phyloP scores from a whole-genome alignment of 2,797 vertebrate genomes.

The Pterois miles region DNA sequence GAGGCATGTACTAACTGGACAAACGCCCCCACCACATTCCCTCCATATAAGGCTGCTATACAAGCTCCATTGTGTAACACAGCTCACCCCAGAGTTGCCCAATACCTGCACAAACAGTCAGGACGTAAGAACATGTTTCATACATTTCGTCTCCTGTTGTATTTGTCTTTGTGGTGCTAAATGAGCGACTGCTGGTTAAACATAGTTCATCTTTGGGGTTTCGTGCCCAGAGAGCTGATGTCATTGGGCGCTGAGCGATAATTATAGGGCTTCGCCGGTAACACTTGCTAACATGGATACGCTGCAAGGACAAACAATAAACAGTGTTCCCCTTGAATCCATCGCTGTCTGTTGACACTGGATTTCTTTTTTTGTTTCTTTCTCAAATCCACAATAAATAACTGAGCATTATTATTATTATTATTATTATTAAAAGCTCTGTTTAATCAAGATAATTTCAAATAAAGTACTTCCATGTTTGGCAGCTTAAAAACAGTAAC shows the following conservation, averaged over 20 bases:
- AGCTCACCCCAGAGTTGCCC: slow-evolving; percentile 20
- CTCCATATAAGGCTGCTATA: slow-evolving; percentile 50
- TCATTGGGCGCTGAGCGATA: slow-evolving; percentile 38
- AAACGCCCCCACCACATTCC: neutral
- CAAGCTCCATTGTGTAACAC: slow-evolving; percentile 33
- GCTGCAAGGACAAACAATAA: slow-evolving; percentile 40
- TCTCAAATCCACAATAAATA: neutral
- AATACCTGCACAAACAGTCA: slow-evolving; percentile 40
- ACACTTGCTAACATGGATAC: slow-evolving; percentile 46
- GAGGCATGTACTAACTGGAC: slow-evolving; percentile 38
- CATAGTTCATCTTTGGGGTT: slow-evolving; percentile 5
- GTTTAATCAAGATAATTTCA: neutral
- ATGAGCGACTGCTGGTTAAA: slow-evolving; percentile 26
- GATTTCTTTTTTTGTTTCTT: neutral
- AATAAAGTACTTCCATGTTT: neutral
- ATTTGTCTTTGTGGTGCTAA: slow-evolving; percentile 12
- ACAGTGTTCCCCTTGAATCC: neutral
- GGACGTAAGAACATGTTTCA: neutral
- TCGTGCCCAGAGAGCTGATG: slow-evolving; percentile 42
- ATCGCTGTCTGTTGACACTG: neutral
- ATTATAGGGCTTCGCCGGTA: slow-evolving; percentile 55
- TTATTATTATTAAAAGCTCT: neutral
- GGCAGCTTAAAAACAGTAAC: neutral
- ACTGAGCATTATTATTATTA: neutral
- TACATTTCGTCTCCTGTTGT: neutral